Evolutionary conservation across 2,888 invertebrate species (phyloP).

Genomic region (Cantharis rufa): DNA sequence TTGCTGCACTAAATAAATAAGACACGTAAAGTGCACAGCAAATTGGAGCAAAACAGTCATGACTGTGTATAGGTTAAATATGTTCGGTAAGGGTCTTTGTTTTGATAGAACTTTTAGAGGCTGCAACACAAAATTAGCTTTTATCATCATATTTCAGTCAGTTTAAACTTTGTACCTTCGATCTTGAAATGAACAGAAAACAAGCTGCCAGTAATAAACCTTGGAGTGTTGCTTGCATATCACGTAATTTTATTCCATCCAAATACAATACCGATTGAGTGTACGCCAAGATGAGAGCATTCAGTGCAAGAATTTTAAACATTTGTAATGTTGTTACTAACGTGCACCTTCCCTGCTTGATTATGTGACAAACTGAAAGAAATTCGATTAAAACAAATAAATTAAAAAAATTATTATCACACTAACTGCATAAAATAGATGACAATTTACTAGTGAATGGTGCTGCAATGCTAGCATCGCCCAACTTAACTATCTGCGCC

Average conservation of each 20-base stretch:
- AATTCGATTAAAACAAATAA: not conserved
- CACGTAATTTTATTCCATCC: constrained; percentile 97
- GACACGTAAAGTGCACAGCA: constrained; percentile 88
- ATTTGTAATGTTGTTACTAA: constrained; percentile 98
- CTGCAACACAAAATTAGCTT: constrained; percentile 58
- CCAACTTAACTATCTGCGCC: constrained; percentile 88
- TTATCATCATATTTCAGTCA: constrained; percentile 15
- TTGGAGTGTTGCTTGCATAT: constrained; percentile 96
- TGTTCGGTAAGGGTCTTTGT: constrained; percentile 94
- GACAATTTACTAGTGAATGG: constrained; percentile 98
- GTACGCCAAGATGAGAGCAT: constrained; percentile 96
- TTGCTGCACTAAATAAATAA: constrained; percentile 86
- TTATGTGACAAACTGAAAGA: constrained; percentile 92
- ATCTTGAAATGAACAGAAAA: constrained; percentile 96
- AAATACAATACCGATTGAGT: constrained; percentile 97
- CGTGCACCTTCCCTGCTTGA: constrained; percentile 99
- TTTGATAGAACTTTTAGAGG: constrained; percentile 91
- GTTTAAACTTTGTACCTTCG: constrained; percentile 73
- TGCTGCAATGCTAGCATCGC: constrained; percentile 98
- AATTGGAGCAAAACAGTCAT: constrained; percentile 94
- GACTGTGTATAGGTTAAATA: constrained; percentile 97
- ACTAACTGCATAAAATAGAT: constrained; percentile 92
- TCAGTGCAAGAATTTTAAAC: constrained; percentile 99
- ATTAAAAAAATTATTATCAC: not conserved
- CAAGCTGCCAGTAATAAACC: constrained; percentile 94